These are phyloP conservation scores for Cantharis rustica DNA, from an alignment of 2,888 invertebrate species.

Conservation along the genomic window DNA sequence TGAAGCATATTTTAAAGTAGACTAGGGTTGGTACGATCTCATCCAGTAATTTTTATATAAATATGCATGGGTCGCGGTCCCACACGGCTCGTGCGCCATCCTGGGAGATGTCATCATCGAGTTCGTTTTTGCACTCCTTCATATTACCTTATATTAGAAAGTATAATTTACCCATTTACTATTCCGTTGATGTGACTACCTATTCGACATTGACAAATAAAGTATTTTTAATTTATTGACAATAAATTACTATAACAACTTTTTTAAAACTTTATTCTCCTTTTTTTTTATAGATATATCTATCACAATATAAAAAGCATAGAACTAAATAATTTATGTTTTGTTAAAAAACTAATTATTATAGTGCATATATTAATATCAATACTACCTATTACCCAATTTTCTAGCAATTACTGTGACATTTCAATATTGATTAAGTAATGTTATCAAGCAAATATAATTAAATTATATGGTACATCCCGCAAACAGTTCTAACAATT, in stretches of 20 bases:
- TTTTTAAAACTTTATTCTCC: background rate
- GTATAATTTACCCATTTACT: conserved; percentile 46
- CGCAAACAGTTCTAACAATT: background rate
- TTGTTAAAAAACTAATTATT: background rate
- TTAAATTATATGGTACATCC: background rate
- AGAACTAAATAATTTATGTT: background rate
- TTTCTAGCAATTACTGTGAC: background rate
- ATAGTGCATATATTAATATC: background rate
- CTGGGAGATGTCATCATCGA: conserved; percentile 32
- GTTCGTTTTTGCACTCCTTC: conserved; percentile 36
- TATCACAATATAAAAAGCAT: background rate
- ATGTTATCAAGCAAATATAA: background rate
- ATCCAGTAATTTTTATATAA: conserved; percentile 44
- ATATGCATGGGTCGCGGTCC: conserved; percentile 44
- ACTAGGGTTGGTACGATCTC: conserved; percentile 32
- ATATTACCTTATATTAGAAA: conserved; percentile 47
- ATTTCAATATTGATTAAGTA: background rate
- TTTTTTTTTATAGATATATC: background rate
- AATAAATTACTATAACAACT: background rate
- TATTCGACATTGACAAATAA: conserved; percentile 30
- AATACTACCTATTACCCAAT: background rate
- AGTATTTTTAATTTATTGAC: conserved; percentile 30
- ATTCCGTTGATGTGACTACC: conserved; percentile 39
- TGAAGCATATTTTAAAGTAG: conserved; percentile 29
- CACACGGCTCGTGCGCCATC: conserved; percentile 34